These are phyloP conservation scores for Chondrosia reniformis DNA, from an alignment of 37 sponge, comb jelly and placozoan species.

Conservation along the genomic window DNA sequence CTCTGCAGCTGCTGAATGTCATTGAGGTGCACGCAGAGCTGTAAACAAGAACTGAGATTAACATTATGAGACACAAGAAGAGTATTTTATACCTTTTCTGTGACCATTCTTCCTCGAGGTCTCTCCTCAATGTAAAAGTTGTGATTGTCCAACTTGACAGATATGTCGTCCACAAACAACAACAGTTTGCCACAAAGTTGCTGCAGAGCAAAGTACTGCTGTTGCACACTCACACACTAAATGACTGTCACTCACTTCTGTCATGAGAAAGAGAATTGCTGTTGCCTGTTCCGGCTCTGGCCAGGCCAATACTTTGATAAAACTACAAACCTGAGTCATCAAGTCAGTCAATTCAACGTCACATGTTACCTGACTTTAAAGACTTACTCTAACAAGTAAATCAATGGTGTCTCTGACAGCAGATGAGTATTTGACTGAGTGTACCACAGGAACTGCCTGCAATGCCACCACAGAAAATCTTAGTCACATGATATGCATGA, in stretches of 20 bases:
- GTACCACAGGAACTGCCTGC: neutral
- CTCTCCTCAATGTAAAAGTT: neutral
- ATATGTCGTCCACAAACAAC: conserved; percentile 3
- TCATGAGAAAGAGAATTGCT: neutral
- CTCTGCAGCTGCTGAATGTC: conserved; percentile 14
- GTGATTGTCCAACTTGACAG: neutral
- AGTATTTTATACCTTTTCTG: neutral
- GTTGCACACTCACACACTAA: neutral
- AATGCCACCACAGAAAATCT: too few relatives aligned
- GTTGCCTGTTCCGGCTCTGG: conserved; percentile 2
- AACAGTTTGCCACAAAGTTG: conserved; percentile 8
- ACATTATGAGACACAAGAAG: neutral
- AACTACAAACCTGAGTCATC: conserved; percentile 2
- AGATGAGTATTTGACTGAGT: conserved; percentile 9
- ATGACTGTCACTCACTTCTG: neutral
- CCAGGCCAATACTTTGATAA: neutral
- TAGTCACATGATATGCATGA: too few relatives aligned
- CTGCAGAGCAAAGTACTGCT: too few relatives aligned
- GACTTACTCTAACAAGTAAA: neutral
- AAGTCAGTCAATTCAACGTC: conserved; percentile 4
- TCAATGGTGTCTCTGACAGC: conserved; percentile 25
- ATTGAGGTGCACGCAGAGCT: conserved; percentile 17
- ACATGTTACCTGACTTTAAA: neutral
- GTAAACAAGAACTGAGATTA: neutral
- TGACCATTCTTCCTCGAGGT: too few relatives aligned